Evolutionary conservation across 2,113 vertebrate species (phyloP).

Genomic region (Dendrocopos noguchii): DNA sequence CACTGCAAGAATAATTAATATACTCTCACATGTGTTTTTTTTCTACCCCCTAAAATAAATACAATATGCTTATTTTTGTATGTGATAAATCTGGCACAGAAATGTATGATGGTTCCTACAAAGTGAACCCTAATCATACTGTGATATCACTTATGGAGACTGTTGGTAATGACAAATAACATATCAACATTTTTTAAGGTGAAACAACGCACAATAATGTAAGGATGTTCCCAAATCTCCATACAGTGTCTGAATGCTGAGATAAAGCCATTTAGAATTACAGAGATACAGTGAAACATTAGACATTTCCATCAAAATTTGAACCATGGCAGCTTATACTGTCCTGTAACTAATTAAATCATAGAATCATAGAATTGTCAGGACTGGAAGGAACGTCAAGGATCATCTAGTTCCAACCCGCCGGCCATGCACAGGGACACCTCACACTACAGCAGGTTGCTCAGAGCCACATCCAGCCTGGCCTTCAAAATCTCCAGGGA

Average conservation of each 20-base stretch:
- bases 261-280: neutral
- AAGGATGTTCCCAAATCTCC: neutral
- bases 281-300: neutral
- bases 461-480: too few relatives aligned
- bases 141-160: neutral
- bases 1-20: neutral
- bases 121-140: neutral
- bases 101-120: neutral
- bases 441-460: too few relatives aligned
- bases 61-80: neutral
- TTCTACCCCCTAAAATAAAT: neutral
- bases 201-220: neutral
- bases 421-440: too few relatives aligned
- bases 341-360: neutral
- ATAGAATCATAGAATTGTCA: too few relatives aligned
- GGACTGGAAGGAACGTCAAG: too few relatives aligned
- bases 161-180: neutral
- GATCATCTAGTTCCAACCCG: too few relatives aligned
- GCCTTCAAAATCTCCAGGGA: too few relatives aligned
- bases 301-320: neutral
- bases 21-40: neutral
- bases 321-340: neutral
- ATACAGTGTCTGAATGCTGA: neutral
- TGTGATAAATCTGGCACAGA: neutral
- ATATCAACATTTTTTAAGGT: neutral